phyloP scores from a whole-genome alignment of 2,797 vertebrate genomes.

The Erithacus rubecula region DNA sequence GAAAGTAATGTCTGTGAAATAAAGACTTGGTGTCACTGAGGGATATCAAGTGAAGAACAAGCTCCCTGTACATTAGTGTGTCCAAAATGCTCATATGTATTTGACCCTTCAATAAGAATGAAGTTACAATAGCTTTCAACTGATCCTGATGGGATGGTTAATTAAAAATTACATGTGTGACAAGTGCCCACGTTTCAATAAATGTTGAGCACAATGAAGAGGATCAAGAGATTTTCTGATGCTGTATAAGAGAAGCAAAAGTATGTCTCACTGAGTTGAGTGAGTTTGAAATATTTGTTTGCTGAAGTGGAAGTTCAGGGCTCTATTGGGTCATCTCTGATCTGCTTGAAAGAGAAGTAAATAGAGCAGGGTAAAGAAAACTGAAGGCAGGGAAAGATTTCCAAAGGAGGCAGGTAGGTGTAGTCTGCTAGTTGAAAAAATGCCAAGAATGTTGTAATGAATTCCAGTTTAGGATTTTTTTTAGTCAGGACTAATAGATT shows the following conservation, averaged over 20 bases:
- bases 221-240: not conserved
- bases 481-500: not conserved
- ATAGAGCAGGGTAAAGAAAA: not conserved
- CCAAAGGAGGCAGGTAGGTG: not conserved
- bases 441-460: not conserved
- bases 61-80: not conserved
- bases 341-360: not conserved
- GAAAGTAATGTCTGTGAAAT: not conserved
- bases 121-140: not conserved
- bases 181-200: not conserved
- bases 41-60: not conserved
- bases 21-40: not conserved
- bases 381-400: not conserved
- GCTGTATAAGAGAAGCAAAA: not conserved
- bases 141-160: not conserved
- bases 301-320: not conserved
- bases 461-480: not conserved
- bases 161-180: not conserved
- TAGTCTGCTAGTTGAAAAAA: not conserved
- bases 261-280: not conserved
- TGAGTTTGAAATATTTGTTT: not conserved
- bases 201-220: not conserved
- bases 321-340: fast-evolving
- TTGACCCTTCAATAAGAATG: not conserved
- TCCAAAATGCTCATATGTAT: not conserved